Conservation (phyloP, 2,113 vertebrate species). For the Anhinga anhinga region DNA sequence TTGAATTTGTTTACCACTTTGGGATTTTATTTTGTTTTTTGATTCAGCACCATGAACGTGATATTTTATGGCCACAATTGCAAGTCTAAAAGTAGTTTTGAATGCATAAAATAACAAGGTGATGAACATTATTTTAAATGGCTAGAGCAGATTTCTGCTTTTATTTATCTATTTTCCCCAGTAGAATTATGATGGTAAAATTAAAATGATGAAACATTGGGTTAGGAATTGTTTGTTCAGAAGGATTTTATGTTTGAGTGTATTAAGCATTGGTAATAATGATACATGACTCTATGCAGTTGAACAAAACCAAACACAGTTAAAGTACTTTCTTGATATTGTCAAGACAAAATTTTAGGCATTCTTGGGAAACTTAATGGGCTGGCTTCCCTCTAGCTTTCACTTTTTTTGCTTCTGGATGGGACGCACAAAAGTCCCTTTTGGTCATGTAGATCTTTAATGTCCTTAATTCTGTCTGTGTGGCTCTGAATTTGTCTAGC, state of each 20-base stretch:
- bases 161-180: not conserved
- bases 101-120: not conserved
- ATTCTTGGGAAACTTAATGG: not conserved
- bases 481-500: not conserved
- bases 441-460: not conserved
- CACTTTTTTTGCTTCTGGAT: not conserved
- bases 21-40: not conserved
- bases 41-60: not conserved
- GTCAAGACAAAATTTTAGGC: not conserved
- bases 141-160: not conserved
- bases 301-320: not conserved
- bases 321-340: not conserved
- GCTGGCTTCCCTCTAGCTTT: not conserved
- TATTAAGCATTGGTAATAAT: not conserved
- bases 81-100: not conserved
- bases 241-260: not conserved
- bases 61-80: not conserved
- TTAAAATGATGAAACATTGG: not conserved
- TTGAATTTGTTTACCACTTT: not conserved
- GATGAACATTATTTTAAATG: not conserved
- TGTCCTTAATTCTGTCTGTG: not conserved
- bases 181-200: not conserved
- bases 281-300: not conserved
- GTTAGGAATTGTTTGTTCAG: conserved; percentile 23
- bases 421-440: not conserved